phyloP scores from a whole-genome alignment of 1,140 invertebrate genomes.

The Lordiphosa clarofinis region DNA sequence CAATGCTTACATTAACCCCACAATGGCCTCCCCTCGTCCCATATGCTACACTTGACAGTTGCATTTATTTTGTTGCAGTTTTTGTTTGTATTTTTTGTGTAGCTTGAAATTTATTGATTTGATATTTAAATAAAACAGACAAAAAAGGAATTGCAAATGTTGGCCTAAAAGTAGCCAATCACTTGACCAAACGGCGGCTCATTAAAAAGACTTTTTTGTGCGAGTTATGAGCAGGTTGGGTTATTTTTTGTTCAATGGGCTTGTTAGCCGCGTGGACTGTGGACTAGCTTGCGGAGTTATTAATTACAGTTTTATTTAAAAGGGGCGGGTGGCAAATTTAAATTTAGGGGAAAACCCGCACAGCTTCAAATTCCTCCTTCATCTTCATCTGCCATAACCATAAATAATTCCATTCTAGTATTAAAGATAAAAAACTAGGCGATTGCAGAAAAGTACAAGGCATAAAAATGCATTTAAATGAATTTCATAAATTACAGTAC shows the following conservation, averaged over 20 bases:
- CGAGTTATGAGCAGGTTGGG: conserved; percentile 47
- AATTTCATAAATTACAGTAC: conserved; percentile 29
- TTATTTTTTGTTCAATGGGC: conserved; percentile 14
- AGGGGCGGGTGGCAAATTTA: too few species aligned
- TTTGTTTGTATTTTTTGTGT: too few species aligned
- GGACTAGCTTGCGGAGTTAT: not conserved
- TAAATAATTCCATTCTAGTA: conserved; percentile 37
- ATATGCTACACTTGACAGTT: conserved; percentile 63
- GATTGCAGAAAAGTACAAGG: conserved; percentile 35
- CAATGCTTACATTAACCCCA: conserved; percentile 66
- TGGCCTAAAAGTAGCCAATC: conserved; percentile 25
- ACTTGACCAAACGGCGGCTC: conserved; percentile 36
- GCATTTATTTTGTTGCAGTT: conserved; percentile 34
- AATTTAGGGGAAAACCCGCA: too few species aligned
- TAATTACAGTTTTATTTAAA: too few species aligned
- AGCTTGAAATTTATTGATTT: conserved; percentile 49
- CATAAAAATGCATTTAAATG: conserved; percentile 8
- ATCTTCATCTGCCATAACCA: conserved; percentile 23
- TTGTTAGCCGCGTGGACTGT: conserved; percentile 18
- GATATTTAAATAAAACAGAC: conserved; percentile 64
- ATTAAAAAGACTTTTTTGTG: conserved; percentile 52
- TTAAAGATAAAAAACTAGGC: conserved; percentile 23
- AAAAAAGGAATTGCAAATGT: conserved; percentile 48
- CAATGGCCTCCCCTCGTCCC: conserved; percentile 34
- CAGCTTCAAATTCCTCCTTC: not conserved